Base-by-base conservation (phyloP, 1,140 invertebrate species). In the Drosophila rhopaloa region DNA sequence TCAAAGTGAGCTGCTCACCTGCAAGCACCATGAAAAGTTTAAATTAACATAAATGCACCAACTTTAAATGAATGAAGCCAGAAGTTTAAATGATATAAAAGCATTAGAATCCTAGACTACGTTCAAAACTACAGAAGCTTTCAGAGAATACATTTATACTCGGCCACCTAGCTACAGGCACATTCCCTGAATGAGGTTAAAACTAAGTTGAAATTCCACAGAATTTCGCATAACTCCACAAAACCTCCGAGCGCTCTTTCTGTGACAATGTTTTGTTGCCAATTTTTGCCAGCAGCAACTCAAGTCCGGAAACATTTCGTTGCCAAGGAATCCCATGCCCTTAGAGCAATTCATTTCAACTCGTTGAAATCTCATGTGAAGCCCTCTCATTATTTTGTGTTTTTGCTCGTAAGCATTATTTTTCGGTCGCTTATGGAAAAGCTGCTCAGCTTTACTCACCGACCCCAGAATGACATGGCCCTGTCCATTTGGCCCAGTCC, bases 361-460 rank as follows among this genome's bases (percentile, higher is more conserved):
- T 57, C 67, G 51, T 58, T 71, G 37, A 71, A 71, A 71, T 57
- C 51, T 71, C 68, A 71, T 71, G 37, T 70, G 65, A 70, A 71
- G 68, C 56, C 53, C 43, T 29, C 68, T 71, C 68, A 72, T 72
- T 71, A 72, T 72, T 72, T 58, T 58, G 13, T 29, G 53, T 72
- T 50, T 37, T 38, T 47, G 68, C 53, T 41, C 53, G 51, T 58
- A 71, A 71, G 68, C 68, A 71, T 71, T 71, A 71, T 71, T 71
- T 50, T 37, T 14, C 11, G 58, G 66, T 71, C 65, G 53, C 67
- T 71, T 71, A 71, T 71, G 65, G 67, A 48, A 48, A 71, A 71
- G 51, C 43, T 48, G 65, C 44, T 29, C 19, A 47, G 66, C 66
- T 29, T 19, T 41, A 14, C 29, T 24, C 32, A 51, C 35, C 46